These are phyloP conservation scores for Scaptomyza flava DNA, from an alignment of 2,888 invertebrate species.

Conservation along the genomic window DNA sequence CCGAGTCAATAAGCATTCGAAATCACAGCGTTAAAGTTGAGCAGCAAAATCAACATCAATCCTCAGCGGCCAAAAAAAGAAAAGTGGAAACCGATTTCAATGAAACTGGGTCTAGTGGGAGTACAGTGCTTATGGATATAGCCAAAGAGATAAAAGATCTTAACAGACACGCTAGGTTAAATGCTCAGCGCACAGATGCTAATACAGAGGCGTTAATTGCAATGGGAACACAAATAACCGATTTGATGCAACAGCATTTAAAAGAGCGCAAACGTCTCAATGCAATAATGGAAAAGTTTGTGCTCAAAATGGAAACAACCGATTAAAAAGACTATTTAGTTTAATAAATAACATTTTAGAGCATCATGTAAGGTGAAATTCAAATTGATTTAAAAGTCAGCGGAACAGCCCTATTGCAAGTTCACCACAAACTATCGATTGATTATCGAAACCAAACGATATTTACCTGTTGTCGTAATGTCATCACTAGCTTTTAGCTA, in stretches of 20 bases:
- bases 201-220: constrained; percentile 66
- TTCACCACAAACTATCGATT: constrained; percentile 5
- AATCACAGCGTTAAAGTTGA: constrained; percentile 32
- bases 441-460: neutral
- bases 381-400: too few species aligned
- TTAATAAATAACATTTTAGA: constrained; percentile 2
- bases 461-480: too few species aligned
- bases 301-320: constrained; percentile 64
- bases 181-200: constrained; percentile 62
- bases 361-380: neutral
- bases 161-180: constrained; percentile 58
- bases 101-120: constrained; percentile 12
- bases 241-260: constrained; percentile 66
- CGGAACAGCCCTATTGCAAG: too few species aligned
- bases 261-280: constrained; percentile 69
- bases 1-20: constrained; percentile 35
- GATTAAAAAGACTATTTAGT: constrained; percentile 35
- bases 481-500: too few species aligned
- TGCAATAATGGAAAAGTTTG: constrained; percentile 65
- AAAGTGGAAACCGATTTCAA: constrained; percentile 34
- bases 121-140: constrained; percentile 53
- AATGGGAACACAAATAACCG: constrained; percentile 62
- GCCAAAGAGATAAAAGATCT: constrained; percentile 58
- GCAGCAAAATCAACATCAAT: constrained; percentile 23
- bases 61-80: constrained; percentile 40